Evolutionary conservation across 2,113 vertebrate species (phyloP).

Genomic region (Cephalopterus ornatus): DNA sequence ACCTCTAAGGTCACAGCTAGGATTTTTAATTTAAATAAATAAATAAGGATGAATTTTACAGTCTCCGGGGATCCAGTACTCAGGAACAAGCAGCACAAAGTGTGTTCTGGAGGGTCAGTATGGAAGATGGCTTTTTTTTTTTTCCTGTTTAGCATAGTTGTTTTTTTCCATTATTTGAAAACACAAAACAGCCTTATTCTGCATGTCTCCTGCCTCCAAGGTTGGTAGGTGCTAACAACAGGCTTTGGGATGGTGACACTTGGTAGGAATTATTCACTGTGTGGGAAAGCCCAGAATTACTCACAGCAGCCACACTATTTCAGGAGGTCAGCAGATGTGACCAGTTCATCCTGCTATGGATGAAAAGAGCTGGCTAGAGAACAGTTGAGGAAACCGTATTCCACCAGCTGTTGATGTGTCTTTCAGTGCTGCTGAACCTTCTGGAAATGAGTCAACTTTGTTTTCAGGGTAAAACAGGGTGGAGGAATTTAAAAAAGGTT

Average conservation of each 20-base stretch:
- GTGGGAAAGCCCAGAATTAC: background rate
- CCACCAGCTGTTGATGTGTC: background rate
- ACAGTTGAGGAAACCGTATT: background rate
- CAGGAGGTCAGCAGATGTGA: slow-evolving; percentile 45
- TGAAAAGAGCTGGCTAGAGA: background rate
- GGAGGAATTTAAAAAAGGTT: background rate
- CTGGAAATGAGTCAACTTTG: background rate
- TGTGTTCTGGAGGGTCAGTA: background rate
- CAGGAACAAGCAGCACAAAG: background rate
- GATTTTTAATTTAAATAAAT: slow-evolving; percentile 61
- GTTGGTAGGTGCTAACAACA: background rate
- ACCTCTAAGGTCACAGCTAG: slow-evolving; percentile 70
- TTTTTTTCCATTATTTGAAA: background rate
- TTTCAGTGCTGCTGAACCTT: background rate
- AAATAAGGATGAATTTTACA: slow-evolving; percentile 59
- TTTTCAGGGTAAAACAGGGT: background rate
- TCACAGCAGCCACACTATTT: background rate
- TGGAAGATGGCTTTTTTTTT: background rate
- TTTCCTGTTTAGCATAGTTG: background rate
- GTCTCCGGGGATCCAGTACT: slow-evolving; percentile 50
- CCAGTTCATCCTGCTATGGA: slow-evolving; percentile 1
- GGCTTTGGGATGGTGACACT: background rate
- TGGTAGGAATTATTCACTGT: background rate
- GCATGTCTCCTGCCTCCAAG: background rate
- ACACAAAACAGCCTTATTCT: background rate